Evolutionary conservation across 2,888 invertebrate genomes (phyloP).

Genomic region (Dione juno): DNA sequence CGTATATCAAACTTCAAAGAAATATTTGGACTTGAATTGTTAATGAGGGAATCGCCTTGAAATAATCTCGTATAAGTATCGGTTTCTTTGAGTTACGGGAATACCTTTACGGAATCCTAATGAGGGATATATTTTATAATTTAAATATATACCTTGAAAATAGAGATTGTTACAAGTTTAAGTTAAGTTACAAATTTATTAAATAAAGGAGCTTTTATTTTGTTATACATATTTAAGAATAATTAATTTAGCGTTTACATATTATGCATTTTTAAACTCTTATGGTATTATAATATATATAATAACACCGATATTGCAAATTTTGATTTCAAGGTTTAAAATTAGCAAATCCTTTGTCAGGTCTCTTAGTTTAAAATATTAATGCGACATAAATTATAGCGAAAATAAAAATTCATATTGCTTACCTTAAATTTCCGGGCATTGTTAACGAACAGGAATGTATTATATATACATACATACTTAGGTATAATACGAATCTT

Average conservation of each 20-base stretch:
- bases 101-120: conserved; percentile 51
- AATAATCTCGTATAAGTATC: conserved; percentile 49
- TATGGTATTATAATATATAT: too few relatives aligned
- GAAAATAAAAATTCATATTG: conserved; percentile 40
- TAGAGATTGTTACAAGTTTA: not conserved
- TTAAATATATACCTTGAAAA: conserved; percentile 43
- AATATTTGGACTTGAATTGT: conserved; percentile 50
- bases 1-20: conserved; percentile 50
- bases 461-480: conserved; percentile 26
- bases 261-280: too few relatives aligned
- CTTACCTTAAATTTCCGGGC: conserved; percentile 46
- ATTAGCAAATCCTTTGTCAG: not conserved
- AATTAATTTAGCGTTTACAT: too few relatives aligned
- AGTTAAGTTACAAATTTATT: not conserved
- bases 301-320: too few relatives aligned
- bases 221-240: not conserved
- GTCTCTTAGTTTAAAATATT: not conserved
- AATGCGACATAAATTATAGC: not conserved
- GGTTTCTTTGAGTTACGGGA: conserved; percentile 50
- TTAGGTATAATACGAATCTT: conserved; percentile 44
- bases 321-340: not conserved
- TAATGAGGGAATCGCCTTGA: conserved; percentile 50
- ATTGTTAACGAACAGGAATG: conserved; percentile 42
- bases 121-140: conserved; percentile 45
- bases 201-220: not conserved